Evolutionary conservation across 2,888 invertebrate genomes (phyloP).

Genomic region (Teinopalpus imperialis): DNA sequence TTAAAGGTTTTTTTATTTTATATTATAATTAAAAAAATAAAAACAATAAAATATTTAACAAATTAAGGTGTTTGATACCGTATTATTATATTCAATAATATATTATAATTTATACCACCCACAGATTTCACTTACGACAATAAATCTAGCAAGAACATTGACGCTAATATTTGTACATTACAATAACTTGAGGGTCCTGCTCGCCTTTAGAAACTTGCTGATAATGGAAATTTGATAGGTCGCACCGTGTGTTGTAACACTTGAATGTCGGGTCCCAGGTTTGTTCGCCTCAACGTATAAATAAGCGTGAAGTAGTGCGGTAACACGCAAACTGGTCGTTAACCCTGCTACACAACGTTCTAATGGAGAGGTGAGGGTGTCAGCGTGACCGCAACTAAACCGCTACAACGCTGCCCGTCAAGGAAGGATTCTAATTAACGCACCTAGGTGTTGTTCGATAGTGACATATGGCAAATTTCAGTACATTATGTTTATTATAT

Average conservation of each 20-base stretch:
- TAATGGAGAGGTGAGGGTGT: slow-evolving; percentile 71
- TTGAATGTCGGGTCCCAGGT: slow-evolving; percentile 60
- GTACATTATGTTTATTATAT: slow-evolving; percentile 10
- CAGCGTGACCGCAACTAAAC: slow-evolving; percentile 63
- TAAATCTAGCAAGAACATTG: slow-evolving; percentile 15
- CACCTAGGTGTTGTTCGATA: slow-evolving; percentile 33
- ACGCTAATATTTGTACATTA: slow-evolving; percentile 18
- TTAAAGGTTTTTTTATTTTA: too few species aligned
- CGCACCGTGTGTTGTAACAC: slow-evolving; percentile 56
- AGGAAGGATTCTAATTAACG: slow-evolving; percentile 56
- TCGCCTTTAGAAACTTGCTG: slow-evolving; percentile 38
- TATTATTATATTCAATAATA: too few species aligned
- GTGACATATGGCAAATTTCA: slow-evolving; percentile 19
- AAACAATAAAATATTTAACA: too few species aligned
- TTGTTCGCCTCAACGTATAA: slow-evolving; percentile 70
- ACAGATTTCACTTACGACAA: too few species aligned
- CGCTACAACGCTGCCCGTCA: slow-evolving; percentile 53
- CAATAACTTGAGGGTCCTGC: slow-evolving; percentile 15
- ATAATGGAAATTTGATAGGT: slow-evolving; percentile 77
- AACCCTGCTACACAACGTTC: slow-evolving; percentile 63
- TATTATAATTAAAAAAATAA: too few species aligned
- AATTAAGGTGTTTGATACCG: too few species aligned
- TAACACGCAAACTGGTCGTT: slow-evolving; percentile 76
- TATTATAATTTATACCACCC: too few species aligned
- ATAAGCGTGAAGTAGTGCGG: slow-evolving; percentile 70